Conservation (phyloP, 2,797 vertebrate genomes). For the Coregonus ussuriensis region DNA sequence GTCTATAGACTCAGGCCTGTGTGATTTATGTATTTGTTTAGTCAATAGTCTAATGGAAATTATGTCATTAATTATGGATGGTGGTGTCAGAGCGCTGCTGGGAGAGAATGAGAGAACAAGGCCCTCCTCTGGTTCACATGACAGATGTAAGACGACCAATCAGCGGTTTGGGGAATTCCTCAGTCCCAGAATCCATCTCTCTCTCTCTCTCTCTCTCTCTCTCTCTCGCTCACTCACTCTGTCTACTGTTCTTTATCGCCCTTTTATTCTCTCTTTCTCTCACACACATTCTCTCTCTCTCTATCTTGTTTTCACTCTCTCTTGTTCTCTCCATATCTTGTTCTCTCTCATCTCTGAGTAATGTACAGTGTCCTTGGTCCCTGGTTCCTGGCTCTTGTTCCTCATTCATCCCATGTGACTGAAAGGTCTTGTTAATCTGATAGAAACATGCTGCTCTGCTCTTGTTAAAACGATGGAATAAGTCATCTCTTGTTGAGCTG, state of each 20-base stretch:
- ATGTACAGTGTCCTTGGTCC: slow-evolving; percentile 5
- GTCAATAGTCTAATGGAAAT: slow-evolving; percentile 98
- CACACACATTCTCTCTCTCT: not conserved
- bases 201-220: slow-evolving; percentile 10
- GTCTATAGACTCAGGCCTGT: slow-evolving; percentile 89
- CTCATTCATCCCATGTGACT: slow-evolving; percentile 41
- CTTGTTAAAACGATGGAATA: not conserved
- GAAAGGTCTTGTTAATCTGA: slow-evolving; percentile 7
- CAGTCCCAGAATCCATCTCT: slow-evolving; percentile 80
- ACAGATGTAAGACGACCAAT: slow-evolving; percentile 82
- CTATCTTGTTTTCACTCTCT: not conserved
- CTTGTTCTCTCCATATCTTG: slow-evolving; percentile 8
- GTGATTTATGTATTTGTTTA: slow-evolving; percentile 99
- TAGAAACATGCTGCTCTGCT: slow-evolving; percentile 7
- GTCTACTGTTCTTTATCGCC: not conserved
- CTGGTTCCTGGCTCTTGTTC: slow-evolving; percentile 19
- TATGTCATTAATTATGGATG: slow-evolving; percentile 98
- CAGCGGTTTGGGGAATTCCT: slow-evolving; percentile 87
- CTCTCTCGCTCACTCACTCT: not conserved
- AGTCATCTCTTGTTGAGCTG: not conserved
- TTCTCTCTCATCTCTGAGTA: slow-evolving; percentile 1
- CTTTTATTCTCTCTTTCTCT: slow-evolving; percentile 25
- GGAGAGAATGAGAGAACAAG: slow-evolving; percentile 87
- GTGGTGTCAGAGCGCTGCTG: slow-evolving; percentile 92
- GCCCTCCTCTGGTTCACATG: slow-evolving; percentile 68